phyloP scores from a whole-genome alignment of 2,113 vertebrate species.

The Mormyrus iriodes region DNA sequence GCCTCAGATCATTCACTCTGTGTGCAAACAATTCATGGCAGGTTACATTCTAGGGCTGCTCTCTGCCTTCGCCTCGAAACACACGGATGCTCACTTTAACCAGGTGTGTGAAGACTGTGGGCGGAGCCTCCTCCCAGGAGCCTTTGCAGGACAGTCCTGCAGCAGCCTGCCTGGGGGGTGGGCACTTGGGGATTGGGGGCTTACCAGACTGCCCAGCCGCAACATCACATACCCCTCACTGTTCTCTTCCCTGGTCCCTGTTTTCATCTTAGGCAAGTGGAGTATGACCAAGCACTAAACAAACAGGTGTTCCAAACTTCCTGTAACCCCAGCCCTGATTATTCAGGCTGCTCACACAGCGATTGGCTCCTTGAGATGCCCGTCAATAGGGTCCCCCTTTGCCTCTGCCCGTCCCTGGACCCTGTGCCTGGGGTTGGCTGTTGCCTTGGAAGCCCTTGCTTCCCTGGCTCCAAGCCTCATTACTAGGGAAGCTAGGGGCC shows the following conservation, averaged over 20 bases:
- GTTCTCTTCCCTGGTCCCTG: neutral
- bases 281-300: neutral
- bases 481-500: constrained; percentile 54
- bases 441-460: constrained; percentile 56
- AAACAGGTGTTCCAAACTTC: neutral
- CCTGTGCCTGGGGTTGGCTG: constrained; percentile 37
- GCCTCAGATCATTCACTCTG: neutral
- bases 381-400: constrained; percentile 65
- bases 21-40: constrained; percentile 18
- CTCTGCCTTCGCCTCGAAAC: neutral
- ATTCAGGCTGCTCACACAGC: constrained; percentile 40
- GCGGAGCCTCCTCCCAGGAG: neutral
- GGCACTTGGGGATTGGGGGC: neutral
- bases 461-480: constrained; percentile 47
- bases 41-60: constrained; percentile 11
- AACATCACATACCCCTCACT: neutral
- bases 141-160: neutral
- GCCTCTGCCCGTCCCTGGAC: constrained; percentile 10
- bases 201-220: neutral
- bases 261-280: neutral
- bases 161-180: neutral
- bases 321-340: constrained; percentile 47
- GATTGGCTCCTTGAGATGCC: constrained; percentile 39
- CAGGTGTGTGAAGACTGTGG: neutral
- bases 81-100: neutral